Evolutionary conservation across 2,888 invertebrate genomes (phyloP), one percentile per base, ranked within the genome.

Genomic region (Pheosia gnoma): DNA sequence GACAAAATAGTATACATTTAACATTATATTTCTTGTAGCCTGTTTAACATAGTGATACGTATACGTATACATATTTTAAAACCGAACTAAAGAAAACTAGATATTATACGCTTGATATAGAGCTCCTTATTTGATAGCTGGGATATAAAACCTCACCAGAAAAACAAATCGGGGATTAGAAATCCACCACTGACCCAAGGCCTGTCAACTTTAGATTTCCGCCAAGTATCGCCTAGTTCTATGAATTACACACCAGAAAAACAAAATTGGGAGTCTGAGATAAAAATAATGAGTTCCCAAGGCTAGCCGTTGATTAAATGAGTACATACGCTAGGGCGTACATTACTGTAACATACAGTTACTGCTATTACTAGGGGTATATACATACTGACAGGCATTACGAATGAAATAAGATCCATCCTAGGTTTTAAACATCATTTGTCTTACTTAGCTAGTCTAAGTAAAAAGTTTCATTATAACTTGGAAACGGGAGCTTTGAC

Each of bases 371-470:
- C 49, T 58, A 47, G 38, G 67, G 38, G 47, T 47, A 25, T 4
- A n/a, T 41, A 54, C 13, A 5, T 52, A 52, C 56, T 57, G 58
- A 74, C 74, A 70, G 67, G 63, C 53, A 71, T 72, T 55, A 71
- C 61, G 67, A 59, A 66, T 62, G 61, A 74, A 77, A 77, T 78
- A 71, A 78, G 70, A 61, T 68, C 65, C 72, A 61, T 68, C 65
- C 72, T 68, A 68, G 73, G 78, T 75, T 72, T 63, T 59, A 49
- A 45, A 67, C 65, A 58, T 77, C 77, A 75, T 83, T 82, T 73
- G 76, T 82, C 79, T 81, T 78, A 72, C 75, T 78, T 80, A 78
- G 59, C 61, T 13, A 62, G 72, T 69, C 69, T 72, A 61, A 67
- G 68, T 65, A 66, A 70, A 72, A 76, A 67, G 67, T 72, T 73